Base-by-base conservation (phyloP, 2,797 vertebrate genomes). In the Etheostoma nigrum region DNA sequence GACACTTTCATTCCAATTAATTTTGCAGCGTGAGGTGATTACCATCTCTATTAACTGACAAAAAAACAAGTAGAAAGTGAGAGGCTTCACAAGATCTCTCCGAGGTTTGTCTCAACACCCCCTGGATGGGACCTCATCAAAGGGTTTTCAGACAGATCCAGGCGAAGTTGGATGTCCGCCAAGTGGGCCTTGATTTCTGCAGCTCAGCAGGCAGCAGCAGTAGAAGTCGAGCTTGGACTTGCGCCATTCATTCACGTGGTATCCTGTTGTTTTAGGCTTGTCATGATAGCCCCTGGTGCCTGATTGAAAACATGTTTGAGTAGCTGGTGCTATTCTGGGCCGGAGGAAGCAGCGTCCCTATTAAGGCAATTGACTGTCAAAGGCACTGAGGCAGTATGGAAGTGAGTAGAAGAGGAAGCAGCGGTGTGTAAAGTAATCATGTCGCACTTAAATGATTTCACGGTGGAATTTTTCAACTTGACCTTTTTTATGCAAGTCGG, bases 201-300 rank as follows among this genome's bases (percentile, higher is more conserved):
- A 70, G 76, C 83, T 81, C 52, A 2, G 69, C 74, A 59, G 79
- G 72, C 85, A 58, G 81, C 59, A 30, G 74, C 74, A 72, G 81
- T 69, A 62, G 13, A 59, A 79, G 67, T 54, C 61, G 1, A 48
- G 76, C 48, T 63, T 89, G 85, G 85, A 90, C 55, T 47, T 23
- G 49, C 2, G 83, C 91, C 90, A 90, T 74, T 75, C 73, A 82
- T 90, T 89, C 87, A 90, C 85, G 45, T 90, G 84, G 76, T 89
- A 72, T 89, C 83, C 91, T 90, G 92, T 92, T 92, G 86, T 88
- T 91, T 88, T 84, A 86, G 85, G 76, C 79, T 57, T 76, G 86
- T 90, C 91, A 80, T 83, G 83, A 91, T 89, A 66, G 86, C 76
- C 81, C 71, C 72, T 72, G 85, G 81, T 78, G 81, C 76, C 45